Percentiles rank a stretch among this genome's conserved stretches.
Evolutionary conservation across 2,888 invertebrate species (phyloP).

Genomic region (Cheiracanthium punctorium): DNA sequence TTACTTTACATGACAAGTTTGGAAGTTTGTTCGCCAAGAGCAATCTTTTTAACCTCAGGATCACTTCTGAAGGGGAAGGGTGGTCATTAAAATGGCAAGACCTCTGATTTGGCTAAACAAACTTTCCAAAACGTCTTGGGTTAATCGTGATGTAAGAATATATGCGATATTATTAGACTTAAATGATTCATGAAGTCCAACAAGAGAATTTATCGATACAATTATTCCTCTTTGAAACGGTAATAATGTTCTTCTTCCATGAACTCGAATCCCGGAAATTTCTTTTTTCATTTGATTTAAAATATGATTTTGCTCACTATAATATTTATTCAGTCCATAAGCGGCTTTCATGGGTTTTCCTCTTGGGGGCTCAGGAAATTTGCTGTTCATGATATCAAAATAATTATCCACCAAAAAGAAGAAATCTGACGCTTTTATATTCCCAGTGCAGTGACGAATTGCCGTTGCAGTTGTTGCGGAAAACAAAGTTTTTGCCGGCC

Average conservation of each 20-base stretch:
- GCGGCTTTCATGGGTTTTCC: conserved; percentile 2
- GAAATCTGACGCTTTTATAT: not conserved
- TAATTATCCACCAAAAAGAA: not conserved
- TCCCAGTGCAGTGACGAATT: not conserved
- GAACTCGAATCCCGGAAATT: not conserved
- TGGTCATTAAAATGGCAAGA: too few relatives aligned
- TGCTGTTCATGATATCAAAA: conserved; percentile 20
- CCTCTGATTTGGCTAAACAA: too few relatives aligned
- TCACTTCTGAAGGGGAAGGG: too few relatives aligned
- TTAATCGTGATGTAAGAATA: too few relatives aligned
- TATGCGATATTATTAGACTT: not conserved
- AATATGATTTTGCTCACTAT: not conserved
- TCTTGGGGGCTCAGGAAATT: not conserved
- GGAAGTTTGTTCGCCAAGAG: too few relatives aligned
- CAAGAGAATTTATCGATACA: not conserved
- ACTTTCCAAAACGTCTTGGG: too few relatives aligned
- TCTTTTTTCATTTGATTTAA: not conserved
- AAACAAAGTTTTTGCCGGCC: conserved; percentile 1
- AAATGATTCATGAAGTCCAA: not conserved
- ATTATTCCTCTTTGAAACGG: conserved; percentile 11
- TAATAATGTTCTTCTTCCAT: not conserved
- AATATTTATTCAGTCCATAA: not conserved
- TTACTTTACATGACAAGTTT: too few relatives aligned
- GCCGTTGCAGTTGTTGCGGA: not conserved
- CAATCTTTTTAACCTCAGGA: too few relatives aligned